Percentiles rank a stretch among this genome's conserved stretches.
Evolutionary conservation across 2,113 vertebrate species (phyloP).

Genomic region (Ophthalmolycus amberensis): DNA sequence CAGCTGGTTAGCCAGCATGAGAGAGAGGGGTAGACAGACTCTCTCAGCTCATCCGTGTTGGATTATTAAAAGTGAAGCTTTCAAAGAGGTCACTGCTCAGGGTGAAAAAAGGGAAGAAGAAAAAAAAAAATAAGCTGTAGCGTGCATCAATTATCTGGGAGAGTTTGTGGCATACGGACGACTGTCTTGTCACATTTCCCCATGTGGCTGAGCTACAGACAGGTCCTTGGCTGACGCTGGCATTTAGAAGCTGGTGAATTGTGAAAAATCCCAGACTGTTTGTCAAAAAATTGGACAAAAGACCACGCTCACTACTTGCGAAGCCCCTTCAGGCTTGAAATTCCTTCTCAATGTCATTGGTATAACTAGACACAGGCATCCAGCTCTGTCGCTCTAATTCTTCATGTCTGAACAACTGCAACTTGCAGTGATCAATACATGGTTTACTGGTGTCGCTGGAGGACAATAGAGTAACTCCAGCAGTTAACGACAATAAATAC

Average conservation of each 20-base stretch:
- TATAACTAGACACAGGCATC: constrained; percentile 62
- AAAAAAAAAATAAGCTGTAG: constrained; percentile 57
- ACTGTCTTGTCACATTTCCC: constrained; percentile 79
- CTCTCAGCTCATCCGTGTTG: constrained; percentile 73
- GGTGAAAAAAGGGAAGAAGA: constrained; percentile 1
- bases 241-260: constrained; percentile 82
- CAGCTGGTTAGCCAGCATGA: constrained; percentile 75
- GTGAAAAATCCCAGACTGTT: constrained; percentile 73
- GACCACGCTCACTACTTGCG: constrained; percentile 65
- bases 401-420: constrained; percentile 71
- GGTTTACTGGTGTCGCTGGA: constrained; percentile 61
- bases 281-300: constrained; percentile 73
- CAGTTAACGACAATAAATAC: constrained; percentile 57
- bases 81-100: constrained; percentile 79
- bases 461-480: constrained; percentile 59
- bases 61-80: constrained; percentile 83
- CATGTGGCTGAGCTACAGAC: constrained; percentile 68
- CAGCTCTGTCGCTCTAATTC: constrained; percentile 58
- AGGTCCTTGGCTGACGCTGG: constrained; percentile 75
- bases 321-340: constrained; percentile 70
- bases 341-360: constrained; percentile 76
- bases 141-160: constrained; percentile 81
- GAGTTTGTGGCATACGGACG: constrained; percentile 72
- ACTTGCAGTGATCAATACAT: constrained; percentile 73
- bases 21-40: constrained; percentile 60